A percentile compares a stretch with the other conserved stretches of the same genome.
Evolutionary conservation across 2,888 invertebrate genomes (phyloP).

Genomic region (Drosophila lacicola): DNA sequence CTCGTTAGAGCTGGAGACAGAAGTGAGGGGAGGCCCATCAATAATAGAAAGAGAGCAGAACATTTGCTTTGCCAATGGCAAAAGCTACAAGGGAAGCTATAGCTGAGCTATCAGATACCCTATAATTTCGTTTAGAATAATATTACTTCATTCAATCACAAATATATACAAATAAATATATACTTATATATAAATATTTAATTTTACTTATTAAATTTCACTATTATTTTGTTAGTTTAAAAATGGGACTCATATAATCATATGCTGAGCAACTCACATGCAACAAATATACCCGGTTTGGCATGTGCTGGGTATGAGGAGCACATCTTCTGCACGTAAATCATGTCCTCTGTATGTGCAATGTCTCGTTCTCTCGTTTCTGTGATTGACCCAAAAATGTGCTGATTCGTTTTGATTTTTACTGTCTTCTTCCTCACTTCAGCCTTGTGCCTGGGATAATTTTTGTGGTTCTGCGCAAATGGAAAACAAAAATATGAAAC

Average conservation of each 20-base stretch:
- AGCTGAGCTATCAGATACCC: background rate
- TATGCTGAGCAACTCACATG: too few relatives aligned
- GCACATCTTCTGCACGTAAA: constrained; percentile 64
- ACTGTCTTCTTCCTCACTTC: constrained; percentile 15
- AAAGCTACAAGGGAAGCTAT: background rate
- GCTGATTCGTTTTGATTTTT: constrained; percentile 77
- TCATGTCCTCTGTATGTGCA: constrained; percentile 41
- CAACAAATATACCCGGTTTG: constrained; percentile 8
- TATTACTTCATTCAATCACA: too few relatives aligned
- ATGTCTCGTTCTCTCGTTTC: constrained; percentile 16
- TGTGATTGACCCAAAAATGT: constrained; percentile 76
- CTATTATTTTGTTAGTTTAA: too few relatives aligned
- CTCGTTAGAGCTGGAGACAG: constrained; percentile 60
- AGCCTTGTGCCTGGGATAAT: constrained; percentile 17
- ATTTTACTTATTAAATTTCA: background rate
- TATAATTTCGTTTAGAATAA: background rate
- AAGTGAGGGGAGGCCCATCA: background rate
- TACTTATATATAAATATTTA: background rate
- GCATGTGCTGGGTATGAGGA: constrained; percentile 1
- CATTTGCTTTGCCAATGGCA: constrained; percentile 8
- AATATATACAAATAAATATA: too few relatives aligned
- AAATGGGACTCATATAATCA: too few relatives aligned
- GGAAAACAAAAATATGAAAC: constrained; percentile 64
- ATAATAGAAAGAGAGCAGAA: constrained; percentile 7
- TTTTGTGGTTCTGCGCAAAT: constrained; percentile 45